Evolutionary conservation across 2,113 vertebrate species (phyloP), one percentile per base, ranked within the genome.

Genomic region (Podilymbus podiceps): DNA sequence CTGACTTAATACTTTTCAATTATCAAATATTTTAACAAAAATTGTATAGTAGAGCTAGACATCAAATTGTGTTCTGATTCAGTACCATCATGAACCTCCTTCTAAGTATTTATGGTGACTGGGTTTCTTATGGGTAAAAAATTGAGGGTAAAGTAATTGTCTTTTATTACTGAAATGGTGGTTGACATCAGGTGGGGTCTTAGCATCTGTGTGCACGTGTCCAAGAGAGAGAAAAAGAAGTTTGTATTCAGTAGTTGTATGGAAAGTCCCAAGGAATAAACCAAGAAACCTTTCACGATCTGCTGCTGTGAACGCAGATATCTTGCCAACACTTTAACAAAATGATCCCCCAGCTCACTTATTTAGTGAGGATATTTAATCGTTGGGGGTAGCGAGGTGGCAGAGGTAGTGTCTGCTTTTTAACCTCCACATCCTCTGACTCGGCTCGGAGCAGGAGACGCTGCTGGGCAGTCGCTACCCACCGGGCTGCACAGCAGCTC

Each of bases 201-300:
- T 73, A 52, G 9, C 87, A 81, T 24, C n/a, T 47, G 19, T n/a
- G 15, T 64, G 11, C 8, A 3, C 16, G 15, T 17, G 25, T 69
- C 25, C 2, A 5, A 12, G 6, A 68, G 11, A 71, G 42, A 69
- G 6, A 74, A 16, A 40, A 47, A 75, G 63, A 81, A 55, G 20
- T 79, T 42, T 50, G 11, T 49, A 42, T 80, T 83, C 63, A 59
- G 4, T 63, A 12, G 56, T 44, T 90, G 63, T 76, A 28, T 72
- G 30, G 86, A 88, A 89, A 95, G 28, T 47, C 47, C 87, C 52
- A 42, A 35, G 35, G 19, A 78, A 42, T 69, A 85, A 95, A 87
- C 16, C 15, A 66, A 68, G 50, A 71, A 92, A 46, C 12, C 13
- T 81, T 95, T 63, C 55, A 35, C 28, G 87, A 47, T 52, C 38